phyloP scores from a whole-genome alignment of 2,113 vertebrate genomes.

The human region GRCh38 chrX:119057001-119057500 shows the following conservation, averaged over 20 bases:
- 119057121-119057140: not conserved
- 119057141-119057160: not conserved
- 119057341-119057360: not conserved
- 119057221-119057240: not conserved
- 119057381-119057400: not conserved
- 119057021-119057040: not conserved
- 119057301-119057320: not conserved
- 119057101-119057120: not conserved
- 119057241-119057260: not conserved
- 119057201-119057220: not conserved
- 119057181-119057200: not conserved
- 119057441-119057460: not conserved
- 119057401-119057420: not conserved
- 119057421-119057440: not conserved
- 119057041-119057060: not conserved
- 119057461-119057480: not conserved
- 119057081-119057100: not conserved
- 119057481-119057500: not conserved
- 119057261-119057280: not conserved
- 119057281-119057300: not conserved
- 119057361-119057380: not conserved
- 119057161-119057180: not conserved
- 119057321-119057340: not conserved
- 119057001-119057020: not conserved
- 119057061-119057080: not conserved